Conservation (phyloP, 2,797 vertebrate genomes). For the Sebastes nivosus region DNA sequence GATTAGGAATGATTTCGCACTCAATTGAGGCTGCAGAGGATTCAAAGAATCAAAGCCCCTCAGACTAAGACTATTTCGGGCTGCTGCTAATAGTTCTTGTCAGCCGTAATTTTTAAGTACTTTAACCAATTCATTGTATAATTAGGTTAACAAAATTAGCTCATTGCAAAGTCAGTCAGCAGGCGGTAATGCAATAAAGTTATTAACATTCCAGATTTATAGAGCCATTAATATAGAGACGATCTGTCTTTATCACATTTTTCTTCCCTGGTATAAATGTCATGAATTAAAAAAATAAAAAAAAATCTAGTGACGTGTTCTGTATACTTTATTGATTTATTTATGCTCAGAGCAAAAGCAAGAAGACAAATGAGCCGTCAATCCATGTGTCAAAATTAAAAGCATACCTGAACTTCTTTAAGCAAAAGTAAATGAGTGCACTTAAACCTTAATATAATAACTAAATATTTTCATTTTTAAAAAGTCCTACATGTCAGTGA, state of each 20-base stretch:
- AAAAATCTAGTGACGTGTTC: slow-evolving; percentile 48
- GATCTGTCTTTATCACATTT: slow-evolving; percentile 73
- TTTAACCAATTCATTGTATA: slow-evolving; percentile 86
- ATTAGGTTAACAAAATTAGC: slow-evolving; percentile 86
- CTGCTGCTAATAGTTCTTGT: slow-evolving; percentile 81
- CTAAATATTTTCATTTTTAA: background rate
- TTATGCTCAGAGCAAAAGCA: slow-evolving; percentile 11
- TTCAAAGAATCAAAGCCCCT: slow-evolving; percentile 72
- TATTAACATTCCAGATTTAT: slow-evolving; percentile 84
- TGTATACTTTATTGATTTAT: slow-evolving; percentile 43
- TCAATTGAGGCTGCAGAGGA: slow-evolving; percentile 70
- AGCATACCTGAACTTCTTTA: background rate
- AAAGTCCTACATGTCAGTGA: background rate
- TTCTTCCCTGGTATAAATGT: slow-evolving; percentile 58
- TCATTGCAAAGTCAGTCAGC: slow-evolving; percentile 82
- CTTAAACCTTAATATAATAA: background rate
- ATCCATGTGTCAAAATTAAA: background rate
- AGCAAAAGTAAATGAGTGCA: background rate
- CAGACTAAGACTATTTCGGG: slow-evolving; percentile 75
- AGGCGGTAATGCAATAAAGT: slow-evolving; percentile 81
- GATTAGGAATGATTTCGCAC: slow-evolving; percentile 77
- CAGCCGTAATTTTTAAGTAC: slow-evolving; percentile 84
- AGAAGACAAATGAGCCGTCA: slow-evolving; percentile 21
- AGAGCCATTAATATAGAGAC: slow-evolving; percentile 70
- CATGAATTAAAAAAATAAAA: slow-evolving; percentile 65